Conservation (phyloP, 2,797 vertebrate species). For the Pseudochromis fuscus region DNA sequence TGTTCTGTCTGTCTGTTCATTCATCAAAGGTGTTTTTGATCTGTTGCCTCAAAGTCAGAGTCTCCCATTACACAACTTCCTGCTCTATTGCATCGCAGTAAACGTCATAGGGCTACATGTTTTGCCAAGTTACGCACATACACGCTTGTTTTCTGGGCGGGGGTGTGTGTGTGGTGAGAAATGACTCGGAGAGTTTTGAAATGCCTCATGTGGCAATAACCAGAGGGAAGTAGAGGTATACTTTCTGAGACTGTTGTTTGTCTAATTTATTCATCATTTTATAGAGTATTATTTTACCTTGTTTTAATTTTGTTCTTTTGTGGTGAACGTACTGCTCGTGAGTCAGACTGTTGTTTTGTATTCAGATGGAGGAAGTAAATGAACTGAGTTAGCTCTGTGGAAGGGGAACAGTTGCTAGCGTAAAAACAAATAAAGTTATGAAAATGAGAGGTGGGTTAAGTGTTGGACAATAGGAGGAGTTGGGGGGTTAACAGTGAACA, state of each 20-base stretch:
- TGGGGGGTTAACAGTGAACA: conserved; percentile 37
- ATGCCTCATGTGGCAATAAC: conserved; percentile 51
- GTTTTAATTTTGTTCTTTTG: conserved; percentile 12
- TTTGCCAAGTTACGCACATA: conserved; percentile 53
- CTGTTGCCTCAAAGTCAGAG: conserved; percentile 48
- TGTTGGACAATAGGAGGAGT: background rate
- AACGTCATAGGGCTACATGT: conserved; percentile 56
- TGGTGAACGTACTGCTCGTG: background rate
- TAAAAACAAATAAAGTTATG: background rate
- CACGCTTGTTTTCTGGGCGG: conserved; percentile 27
- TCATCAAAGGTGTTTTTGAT: conserved; percentile 69
- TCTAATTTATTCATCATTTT: background rate
- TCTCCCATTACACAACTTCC: conserved; percentile 68
- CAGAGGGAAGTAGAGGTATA: background rate
- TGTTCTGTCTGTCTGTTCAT: conserved; percentile 54
- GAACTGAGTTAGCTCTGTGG: background rate
- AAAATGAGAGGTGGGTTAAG: conserved; percentile 13
- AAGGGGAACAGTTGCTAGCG: background rate
- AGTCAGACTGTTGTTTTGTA: conserved; percentile 26
- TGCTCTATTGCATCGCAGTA: conserved; percentile 48
- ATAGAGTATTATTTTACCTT: background rate
- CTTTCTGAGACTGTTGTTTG: conserved; percentile 30
- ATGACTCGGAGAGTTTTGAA: conserved; percentile 57
- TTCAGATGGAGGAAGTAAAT: conserved; percentile 12
- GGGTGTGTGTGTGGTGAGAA: conserved; percentile 41